Conservation (phyloP, 2,797 vertebrate genomes). For the Sebastes diploproa region DNA sequence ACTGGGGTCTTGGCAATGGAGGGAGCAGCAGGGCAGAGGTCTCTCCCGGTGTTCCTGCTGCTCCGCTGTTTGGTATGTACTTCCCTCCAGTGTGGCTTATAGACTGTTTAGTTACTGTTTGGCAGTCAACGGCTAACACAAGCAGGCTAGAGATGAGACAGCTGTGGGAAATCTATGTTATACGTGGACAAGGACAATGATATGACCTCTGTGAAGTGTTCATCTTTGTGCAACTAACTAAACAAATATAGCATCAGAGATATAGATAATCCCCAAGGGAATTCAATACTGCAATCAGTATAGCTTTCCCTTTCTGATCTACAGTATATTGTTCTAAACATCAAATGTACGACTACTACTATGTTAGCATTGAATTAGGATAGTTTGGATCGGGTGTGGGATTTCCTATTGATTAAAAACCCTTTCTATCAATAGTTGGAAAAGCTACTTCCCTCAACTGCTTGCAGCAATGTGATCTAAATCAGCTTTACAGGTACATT, state of each 20-base stretch:
- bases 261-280: neutral
- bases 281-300: slow-evolving; percentile 11
- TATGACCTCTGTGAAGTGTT: neutral
- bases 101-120: slow-evolving; percentile 3
- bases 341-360: neutral
- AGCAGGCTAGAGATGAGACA: neutral
- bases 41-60: slow-evolving; percentile 17
- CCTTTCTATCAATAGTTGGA: neutral
- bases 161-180: neutral
- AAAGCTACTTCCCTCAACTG: neutral
- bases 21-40: slow-evolving; percentile 47
- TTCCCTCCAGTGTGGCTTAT: neutral
- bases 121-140: neutral
- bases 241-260: neutral
- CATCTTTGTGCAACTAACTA: neutral
- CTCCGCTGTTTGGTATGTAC: slow-evolving; percentile 7
- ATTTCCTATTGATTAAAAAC: slow-evolving; percentile 23
- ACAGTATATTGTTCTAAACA: neutral
- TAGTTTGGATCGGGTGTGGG: neutral
- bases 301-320: slow-evolving; percentile 13
- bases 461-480: neutral
- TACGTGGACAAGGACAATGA: neutral
- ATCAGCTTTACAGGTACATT: neutral
- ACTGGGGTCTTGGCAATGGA: slow-evolving; percentile 52
- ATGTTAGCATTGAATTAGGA: neutral